These are phyloP conservation scores for Trichechus manatus DNA, from an alignment of 2,113 vertebrate species.

Conservation along the genomic window DNA sequence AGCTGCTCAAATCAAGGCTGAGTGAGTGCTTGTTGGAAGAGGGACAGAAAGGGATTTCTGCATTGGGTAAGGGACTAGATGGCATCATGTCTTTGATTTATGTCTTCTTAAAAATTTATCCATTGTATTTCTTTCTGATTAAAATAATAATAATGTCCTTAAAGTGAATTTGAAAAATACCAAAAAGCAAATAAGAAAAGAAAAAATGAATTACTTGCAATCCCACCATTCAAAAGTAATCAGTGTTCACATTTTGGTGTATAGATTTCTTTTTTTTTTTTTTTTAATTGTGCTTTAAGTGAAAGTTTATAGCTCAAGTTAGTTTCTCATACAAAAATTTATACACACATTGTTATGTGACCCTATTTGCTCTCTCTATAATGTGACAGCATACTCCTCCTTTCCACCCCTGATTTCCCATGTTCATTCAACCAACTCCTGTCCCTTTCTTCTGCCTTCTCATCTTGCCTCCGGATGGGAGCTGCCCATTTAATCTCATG, in stretches of 20 bases:
- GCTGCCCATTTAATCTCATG: too few relatives aligned
- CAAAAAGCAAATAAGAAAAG: not conserved
- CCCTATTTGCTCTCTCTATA: too few relatives aligned
- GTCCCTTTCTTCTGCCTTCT: too few relatives aligned
- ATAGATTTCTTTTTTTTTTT: too few relatives aligned
- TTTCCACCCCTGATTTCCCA: too few relatives aligned
- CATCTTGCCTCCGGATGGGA: too few relatives aligned
- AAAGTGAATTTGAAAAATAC: not conserved
- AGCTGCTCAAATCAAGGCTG: not conserved
- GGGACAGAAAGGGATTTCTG: not conserved
- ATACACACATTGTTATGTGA: too few relatives aligned
- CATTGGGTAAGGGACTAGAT: not conserved
- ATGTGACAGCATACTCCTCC: too few relatives aligned
- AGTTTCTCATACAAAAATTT: too few relatives aligned
- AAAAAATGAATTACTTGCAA: not conserved
- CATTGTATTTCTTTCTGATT: not conserved
- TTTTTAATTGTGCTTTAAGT: too few relatives aligned
- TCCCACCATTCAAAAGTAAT: not conserved
- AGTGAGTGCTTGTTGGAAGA: not conserved
- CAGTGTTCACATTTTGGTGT: not conserved
- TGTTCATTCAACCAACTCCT: too few relatives aligned
- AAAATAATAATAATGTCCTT: constrained; percentile 20
- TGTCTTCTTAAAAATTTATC: not conserved
- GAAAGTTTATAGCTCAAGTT: too few relatives aligned
- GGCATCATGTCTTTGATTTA: not conserved